A percentile compares a stretch with the other conserved stretches of the same genome.
These are phyloP conservation scores for Diacarnus erythraeanus DNA, from an alignment of 37 sponge, comb jelly and placozoan genomes.

Conservation along the genomic window DNA sequence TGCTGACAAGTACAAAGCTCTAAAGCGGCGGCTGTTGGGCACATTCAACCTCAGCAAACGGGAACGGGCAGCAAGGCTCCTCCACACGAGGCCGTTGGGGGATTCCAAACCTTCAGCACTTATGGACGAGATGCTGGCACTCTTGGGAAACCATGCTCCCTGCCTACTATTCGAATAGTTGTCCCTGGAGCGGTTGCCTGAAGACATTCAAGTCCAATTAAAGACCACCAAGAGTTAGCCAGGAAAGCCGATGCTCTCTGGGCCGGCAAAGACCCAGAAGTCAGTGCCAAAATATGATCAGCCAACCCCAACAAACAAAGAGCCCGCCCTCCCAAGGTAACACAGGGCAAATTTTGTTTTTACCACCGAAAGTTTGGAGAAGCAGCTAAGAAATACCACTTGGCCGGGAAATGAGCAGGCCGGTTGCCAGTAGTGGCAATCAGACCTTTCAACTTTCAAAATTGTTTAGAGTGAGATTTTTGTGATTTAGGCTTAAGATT, in stretches of 20 bases:
- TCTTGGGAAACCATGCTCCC: not conserved
- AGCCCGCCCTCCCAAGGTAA: not conserved
- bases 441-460: too few species aligned
- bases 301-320: not conserved
- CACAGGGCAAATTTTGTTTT: not conserved
- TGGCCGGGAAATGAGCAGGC: not conserved
- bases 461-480: too few species aligned
- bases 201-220: not conserved
- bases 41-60: not conserved
- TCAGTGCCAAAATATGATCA: not conserved
- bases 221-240: not conserved
- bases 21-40: not conserved
- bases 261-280: not conserved
- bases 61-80: not conserved
- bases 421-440: not conserved
- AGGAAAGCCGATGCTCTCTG: not conserved
- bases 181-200: not conserved
- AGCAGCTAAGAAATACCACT: not conserved
- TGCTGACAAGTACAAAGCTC: not conserved
- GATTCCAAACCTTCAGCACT: constrained; percentile 7
- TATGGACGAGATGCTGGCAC: not conserved
- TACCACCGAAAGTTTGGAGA: not conserved
- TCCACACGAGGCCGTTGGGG: not conserved
- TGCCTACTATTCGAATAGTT: not conserved
- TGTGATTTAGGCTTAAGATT: too few species aligned